Evolutionary conservation across 2,113 vertebrate genomes (phyloP), one percentile per base, ranked within the genome.

Genomic region (Brachypodius melanocephalos): DNA sequence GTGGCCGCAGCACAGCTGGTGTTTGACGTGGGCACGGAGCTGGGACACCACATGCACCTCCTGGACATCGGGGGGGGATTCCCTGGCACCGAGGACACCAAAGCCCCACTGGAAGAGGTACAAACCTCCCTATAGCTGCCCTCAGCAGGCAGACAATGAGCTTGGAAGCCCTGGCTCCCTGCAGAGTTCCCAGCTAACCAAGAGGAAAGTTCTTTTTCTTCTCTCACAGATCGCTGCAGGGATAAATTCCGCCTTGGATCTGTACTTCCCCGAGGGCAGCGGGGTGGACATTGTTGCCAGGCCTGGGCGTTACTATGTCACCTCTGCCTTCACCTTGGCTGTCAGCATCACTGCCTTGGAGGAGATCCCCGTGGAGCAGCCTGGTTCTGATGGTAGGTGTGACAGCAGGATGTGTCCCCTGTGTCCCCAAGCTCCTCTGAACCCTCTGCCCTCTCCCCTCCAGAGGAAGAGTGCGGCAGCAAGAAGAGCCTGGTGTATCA

Each of bases 1-100:
- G 96, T 98, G 72, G 98, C 98, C 6, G 78, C 97, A 0, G 98
- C 98, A 4, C 97, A 97, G 74, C 58, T 98, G 61, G 98, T 97
- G 63, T 98, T 98, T 66, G 98, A 98, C 92, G 79, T 98, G 96
- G 98, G 97, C 14, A 73, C 91, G 0, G 98, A 98, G 94, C 95
- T 98, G 95, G 98, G 98, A 31, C 96, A 97, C 89, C 95, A 2
- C 15, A 98, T 98, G 98, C 91, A 68, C 72, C 94, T 98, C 54
- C 89, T 98, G 95, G 98, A 98, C 95, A 97, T 98, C 5, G 98
- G 98, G 2, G 98, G 98, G 0, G 97, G 98, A 24, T 98, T 98
- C 75, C 98, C 98, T 2, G 97, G 97, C 82, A 79, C 96, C 0
- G 96, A 98, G 77, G 97, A 97, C 21, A 20, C 86, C 74, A 96